Conservation (phyloP, 2,113 vertebrate species). For the Poeciliopsis turrubarensis region DNA sequence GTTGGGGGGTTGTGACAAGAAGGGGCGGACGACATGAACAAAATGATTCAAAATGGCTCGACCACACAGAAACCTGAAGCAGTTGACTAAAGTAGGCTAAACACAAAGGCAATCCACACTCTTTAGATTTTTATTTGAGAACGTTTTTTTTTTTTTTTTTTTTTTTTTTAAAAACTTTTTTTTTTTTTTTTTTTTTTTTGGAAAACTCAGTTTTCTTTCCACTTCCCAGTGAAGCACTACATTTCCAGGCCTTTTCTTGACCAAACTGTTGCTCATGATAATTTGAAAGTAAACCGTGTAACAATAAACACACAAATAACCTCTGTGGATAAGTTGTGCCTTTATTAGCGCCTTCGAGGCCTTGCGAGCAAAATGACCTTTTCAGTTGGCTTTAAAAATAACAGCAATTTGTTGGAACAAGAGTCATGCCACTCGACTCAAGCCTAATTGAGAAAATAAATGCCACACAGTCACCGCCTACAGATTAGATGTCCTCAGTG, state of each 20-base stretch:
- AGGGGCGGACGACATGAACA: no score
- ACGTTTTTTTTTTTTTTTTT: not conserved
- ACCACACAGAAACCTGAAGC: no score
- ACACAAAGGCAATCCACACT: not conserved
- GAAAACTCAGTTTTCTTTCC: not conserved
- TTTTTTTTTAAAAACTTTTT: no score
- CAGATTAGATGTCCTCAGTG: not conserved
- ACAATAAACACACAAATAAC: not conserved
- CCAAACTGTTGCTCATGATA: not conserved
- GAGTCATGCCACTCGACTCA: slow-evolving; percentile 3
- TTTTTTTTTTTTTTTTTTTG: not conserved
- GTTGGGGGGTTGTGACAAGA: no score
- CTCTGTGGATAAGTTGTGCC: not conserved
- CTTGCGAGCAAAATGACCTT: not conserved
- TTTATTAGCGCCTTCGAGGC: not conserved
- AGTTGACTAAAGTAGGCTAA: not conserved
- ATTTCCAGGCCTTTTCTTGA: not conserved
- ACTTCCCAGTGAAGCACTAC: not conserved
- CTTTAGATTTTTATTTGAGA: no score
- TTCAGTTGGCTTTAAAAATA: slow-evolving; percentile 45
- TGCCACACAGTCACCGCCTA: slow-evolving; percentile 2
- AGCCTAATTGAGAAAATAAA: slow-evolving; percentile 29
- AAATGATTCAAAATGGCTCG: no score
- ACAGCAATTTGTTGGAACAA: slow-evolving; percentile 9
- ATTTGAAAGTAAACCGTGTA: not conserved